Conservation (phyloP, 2,888 invertebrate species). For the Amphiduros pacificus region DNA sequence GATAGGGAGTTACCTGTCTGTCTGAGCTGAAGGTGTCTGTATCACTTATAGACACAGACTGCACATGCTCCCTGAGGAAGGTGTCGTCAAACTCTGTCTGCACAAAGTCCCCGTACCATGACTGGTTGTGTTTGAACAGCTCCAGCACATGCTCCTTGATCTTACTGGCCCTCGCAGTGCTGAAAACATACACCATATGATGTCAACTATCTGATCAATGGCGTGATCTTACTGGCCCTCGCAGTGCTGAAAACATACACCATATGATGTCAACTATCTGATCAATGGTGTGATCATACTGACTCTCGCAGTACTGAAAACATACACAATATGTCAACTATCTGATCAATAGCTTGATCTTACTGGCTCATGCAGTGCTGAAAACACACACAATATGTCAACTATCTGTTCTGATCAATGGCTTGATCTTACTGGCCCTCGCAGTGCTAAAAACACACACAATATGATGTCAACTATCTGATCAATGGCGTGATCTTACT, state of each 20-base stretch:
- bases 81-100: constrained; percentile 43
- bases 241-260: too few species aligned
- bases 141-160: constrained; percentile 41
- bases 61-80: constrained; percentile 46
- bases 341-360: too few species aligned
- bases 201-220: neutral
- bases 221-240: too few species aligned
- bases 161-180: constrained; percentile 36
- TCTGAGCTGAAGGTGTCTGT: constrained; percentile 34
- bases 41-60: constrained; percentile 44
- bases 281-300: too few species aligned
- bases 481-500: too few species aligned
- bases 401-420: too few species aligned
- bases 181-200: constrained; percentile 29
- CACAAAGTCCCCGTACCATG: constrained; percentile 40
- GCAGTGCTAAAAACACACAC: constrained; percentile 39
- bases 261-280: too few species aligned
- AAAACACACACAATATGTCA: too few species aligned
- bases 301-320: too few species aligned
- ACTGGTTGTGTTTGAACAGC: constrained; percentile 32
- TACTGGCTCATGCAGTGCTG: too few species aligned
- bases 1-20: constrained; percentile 31
- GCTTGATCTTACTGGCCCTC: constrained; percentile 33
- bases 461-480: neutral
- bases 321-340: too few species aligned